Evolutionary conservation across 2,113 vertebrate species (phyloP), one percentile per base, ranked within the genome.

Genomic region (Pterocles burchelli): DNA sequence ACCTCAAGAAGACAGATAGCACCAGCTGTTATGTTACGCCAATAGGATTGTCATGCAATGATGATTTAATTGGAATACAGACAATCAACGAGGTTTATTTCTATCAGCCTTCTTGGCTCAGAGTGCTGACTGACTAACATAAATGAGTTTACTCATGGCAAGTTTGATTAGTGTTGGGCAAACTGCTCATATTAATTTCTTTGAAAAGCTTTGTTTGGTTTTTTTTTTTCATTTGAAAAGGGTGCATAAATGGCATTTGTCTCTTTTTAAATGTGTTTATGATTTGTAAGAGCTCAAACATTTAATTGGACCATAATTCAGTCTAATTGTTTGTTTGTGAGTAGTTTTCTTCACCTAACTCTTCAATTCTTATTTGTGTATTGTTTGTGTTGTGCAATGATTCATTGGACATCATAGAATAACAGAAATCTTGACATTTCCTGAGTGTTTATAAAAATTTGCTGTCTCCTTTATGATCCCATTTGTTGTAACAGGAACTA

Each of bases 401-500:
- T n/a, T 57, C 41, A 29, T 6, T 70, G 24, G n/a, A 22, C 25
- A 55, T 49, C 48, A 36, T 65, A 82, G 16, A 18, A 34, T 28
- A 43, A 88, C 43, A 72, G 14, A 85, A 75, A 66, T 58, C 45
- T 68, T 76, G 31, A 82, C 2, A 34, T 67, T 52, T 63, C 19
- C 48, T 59, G 17, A 78, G 31, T 51, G 9, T 29, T 34, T 59
- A 11, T 36, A 45, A 85, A 74, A 58, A 33, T 49, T 34, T 63
- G 2, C 3, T 31, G 9, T 3, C 11, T 62, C 51, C 21, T 54
- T 61, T 6, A 3, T 63, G 3, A 24, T 51, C 1, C 2, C 28
- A 46, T 3, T 78, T 70, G 20, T 29, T 18, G 5, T 36, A 72
- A 58, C 36, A 85, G 26, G 63, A 84, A 65, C 6, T 12, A 16